A percentile compares a stretch with the other conserved stretches of the same genome.
phyloP scores from a whole-genome alignment of 2,797 vertebrate species.

The Pangasius djambal region DNA sequence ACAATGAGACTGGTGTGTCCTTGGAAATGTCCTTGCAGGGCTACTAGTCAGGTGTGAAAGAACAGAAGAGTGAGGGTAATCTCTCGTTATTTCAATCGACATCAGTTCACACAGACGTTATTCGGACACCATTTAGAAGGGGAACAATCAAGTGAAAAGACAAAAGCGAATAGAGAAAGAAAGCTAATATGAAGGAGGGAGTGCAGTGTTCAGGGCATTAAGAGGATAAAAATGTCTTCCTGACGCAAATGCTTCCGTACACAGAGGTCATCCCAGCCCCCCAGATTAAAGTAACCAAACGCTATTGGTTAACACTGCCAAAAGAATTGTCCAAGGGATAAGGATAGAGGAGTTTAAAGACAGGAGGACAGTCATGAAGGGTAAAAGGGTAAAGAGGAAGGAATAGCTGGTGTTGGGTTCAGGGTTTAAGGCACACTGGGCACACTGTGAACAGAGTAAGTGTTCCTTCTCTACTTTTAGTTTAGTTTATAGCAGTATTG shows the following conservation, averaged over 20 bases:
- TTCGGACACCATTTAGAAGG: background rate
- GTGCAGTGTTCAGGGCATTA: conserved; percentile 57
- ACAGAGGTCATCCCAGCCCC: conserved; percentile 36
- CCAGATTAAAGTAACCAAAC: conserved; percentile 73
- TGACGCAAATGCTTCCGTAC: conserved; percentile 19
- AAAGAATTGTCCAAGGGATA: conserved; percentile 65
- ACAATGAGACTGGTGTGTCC: conserved; percentile 75
- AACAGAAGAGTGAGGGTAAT: background rate
- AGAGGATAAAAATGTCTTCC: conserved; percentile 69
- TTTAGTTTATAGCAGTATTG: background rate
- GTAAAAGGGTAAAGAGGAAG: background rate
- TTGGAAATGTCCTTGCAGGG: conserved; percentile 81
- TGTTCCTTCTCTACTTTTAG: background rate
- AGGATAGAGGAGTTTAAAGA: conserved; percentile 61
- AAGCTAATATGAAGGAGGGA: conserved; percentile 38
- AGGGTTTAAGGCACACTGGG: background rate
- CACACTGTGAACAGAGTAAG: background rate
- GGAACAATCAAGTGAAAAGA: conserved; percentile 56
- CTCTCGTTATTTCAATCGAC: background rate
- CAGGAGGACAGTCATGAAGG: conserved; percentile 31
- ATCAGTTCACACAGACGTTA: background rate
- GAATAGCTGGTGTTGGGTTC: background rate
- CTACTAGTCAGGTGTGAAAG: conserved; percentile 34
- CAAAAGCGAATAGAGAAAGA: conserved; percentile 36
- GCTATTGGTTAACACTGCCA: conserved; percentile 61